phyloP scores from a whole-genome alignment of 2,888 invertebrate species.

The Agrotis exclamationis region DNA sequence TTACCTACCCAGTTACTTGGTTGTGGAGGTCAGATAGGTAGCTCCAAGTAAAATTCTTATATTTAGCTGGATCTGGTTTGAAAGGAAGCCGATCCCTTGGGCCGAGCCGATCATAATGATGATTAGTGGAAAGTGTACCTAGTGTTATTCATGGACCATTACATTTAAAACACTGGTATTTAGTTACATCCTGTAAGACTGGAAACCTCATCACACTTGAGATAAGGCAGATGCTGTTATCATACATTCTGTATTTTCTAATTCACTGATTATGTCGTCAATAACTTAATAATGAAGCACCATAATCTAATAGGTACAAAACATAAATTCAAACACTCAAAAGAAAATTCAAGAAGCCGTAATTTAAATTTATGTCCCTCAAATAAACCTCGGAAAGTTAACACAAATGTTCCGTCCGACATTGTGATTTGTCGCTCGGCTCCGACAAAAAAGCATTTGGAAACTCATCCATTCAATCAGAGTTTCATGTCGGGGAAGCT shows the following conservation, averaged over 20 bases:
- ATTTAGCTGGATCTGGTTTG: too few species aligned
- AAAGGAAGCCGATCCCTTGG: too few species aligned
- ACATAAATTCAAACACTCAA: constrained; percentile 24
- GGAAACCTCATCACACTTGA: too few species aligned
- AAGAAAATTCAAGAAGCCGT: constrained; percentile 40
- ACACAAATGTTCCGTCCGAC: constrained; percentile 62
- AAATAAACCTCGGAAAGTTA: constrained; percentile 61
- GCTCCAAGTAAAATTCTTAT: too few species aligned
- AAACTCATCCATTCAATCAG: constrained; percentile 72
- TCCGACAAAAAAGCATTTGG: constrained; percentile 64
- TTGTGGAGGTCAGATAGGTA: too few species aligned
- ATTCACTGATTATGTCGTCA: not conserved
- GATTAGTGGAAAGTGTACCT: too few species aligned
- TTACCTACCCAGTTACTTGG: too few species aligned
- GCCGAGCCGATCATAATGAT: too few species aligned
- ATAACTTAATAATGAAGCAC: constrained; percentile 12
- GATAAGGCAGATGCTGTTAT: not conserved
- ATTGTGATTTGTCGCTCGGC: constrained; percentile 64
- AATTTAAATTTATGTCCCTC: constrained; percentile 60
- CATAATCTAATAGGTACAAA: constrained; percentile 14
- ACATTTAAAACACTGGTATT: too few species aligned
- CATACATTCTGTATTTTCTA: not conserved
- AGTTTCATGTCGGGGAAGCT: constrained; percentile 69
- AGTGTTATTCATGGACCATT: too few species aligned
- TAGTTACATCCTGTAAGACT: too few species aligned